Percentiles rank a stretch among this genome's conserved stretches.
Evolutionary conservation across 2,113 vertebrate genomes (phyloP).

Genomic region (Alces alces): DNA sequence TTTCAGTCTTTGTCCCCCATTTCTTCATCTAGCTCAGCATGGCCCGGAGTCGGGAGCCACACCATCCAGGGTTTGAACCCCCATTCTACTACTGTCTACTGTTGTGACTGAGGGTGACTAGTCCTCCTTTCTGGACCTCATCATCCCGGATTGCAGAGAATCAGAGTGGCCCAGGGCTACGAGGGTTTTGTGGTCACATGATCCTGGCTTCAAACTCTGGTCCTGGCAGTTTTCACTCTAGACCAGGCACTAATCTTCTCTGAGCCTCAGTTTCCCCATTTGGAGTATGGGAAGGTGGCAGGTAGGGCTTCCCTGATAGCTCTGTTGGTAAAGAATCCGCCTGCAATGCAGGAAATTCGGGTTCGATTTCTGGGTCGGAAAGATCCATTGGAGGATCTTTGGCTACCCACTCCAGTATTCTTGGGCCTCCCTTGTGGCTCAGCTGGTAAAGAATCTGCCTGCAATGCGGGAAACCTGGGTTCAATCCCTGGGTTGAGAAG

Average conservation of each 20-base stretch:
- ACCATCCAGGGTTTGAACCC: neutral
- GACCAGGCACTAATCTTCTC: neutral
- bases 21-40: neutral
- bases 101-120: neutral
- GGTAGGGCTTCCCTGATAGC: neutral
- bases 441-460: neutral
- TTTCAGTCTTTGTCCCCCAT: neutral
- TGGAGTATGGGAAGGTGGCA: neutral
- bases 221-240: neutral
- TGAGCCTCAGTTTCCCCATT: neutral
- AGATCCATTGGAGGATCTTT: neutral
- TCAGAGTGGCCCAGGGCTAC: neutral
- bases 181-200: neutral
- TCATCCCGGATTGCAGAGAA: neutral
- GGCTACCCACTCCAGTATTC: neutral
- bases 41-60: neutral
- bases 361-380: neutral
- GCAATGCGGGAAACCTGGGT: accelerated
- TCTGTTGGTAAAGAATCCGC: neutral
- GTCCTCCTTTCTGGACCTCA: neutral
- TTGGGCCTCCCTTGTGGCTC: neutral
- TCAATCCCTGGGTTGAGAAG: neutral
- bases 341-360: neutral
- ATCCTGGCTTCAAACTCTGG: neutral
- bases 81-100: neutral